Evolutionary conservation across 1,140 invertebrate species (phyloP).

Genomic region (Oryctes rhinoceros): DNA sequence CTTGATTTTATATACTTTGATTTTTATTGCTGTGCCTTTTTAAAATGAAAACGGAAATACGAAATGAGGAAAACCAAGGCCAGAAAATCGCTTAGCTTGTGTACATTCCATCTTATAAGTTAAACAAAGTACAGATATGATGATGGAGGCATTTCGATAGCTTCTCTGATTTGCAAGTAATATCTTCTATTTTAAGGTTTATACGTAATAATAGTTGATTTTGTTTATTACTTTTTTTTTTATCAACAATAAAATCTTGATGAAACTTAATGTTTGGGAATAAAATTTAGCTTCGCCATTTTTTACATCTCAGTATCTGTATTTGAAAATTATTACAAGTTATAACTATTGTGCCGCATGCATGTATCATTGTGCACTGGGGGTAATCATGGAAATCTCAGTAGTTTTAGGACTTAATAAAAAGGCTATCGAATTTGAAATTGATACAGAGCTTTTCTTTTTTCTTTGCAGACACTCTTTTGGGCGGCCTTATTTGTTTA

Average conservation of each 20-base stretch:
- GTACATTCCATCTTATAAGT: conserved; percentile 20
- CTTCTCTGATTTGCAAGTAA: conserved; percentile 3
- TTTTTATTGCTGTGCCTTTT: not conserved
- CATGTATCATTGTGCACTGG: not conserved
- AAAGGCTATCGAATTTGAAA: not conserved
- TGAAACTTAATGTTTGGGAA: not conserved
- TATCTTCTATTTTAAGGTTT: not conserved
- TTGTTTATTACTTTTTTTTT: conserved; percentile 7
- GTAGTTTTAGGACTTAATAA: not conserved
- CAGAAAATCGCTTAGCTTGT: not conserved
- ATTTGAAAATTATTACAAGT: too few species aligned
- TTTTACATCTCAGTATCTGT: not conserved
- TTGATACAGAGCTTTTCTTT: conserved; percentile 5
- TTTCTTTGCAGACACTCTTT: conserved; percentile 17
- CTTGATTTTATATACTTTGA: not conserved
- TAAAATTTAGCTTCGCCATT: not conserved
- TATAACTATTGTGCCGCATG: too few species aligned
- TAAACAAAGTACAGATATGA: not conserved
- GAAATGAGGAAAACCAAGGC: not conserved
- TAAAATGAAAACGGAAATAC: not conserved
- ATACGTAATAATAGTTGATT: conserved; percentile 13
- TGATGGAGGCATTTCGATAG: not conserved
- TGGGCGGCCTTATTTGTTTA: conserved; percentile 20
- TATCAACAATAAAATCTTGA: not conserved
- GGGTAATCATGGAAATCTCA: not conserved